phyloP scores from a whole-genome alignment of 1,140 invertebrate genomes.

The Bursaphelenchus mucronatus region DNA sequence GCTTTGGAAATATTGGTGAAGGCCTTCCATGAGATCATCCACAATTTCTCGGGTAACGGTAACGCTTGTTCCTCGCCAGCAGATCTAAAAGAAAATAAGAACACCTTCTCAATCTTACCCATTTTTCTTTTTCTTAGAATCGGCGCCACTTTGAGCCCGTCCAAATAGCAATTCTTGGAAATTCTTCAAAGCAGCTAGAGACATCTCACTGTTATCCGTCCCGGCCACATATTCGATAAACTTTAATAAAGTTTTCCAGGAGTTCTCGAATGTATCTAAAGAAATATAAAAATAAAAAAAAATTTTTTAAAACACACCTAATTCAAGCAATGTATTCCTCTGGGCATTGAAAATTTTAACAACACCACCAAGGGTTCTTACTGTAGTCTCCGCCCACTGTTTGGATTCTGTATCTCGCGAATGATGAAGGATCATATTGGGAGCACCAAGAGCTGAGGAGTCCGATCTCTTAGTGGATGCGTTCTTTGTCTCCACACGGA shows the following conservation, averaged over 20 bases:
- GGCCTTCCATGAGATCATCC: constrained; percentile 46
- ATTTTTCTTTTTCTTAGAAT: neutral
- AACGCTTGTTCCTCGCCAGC: constrained; percentile 24
- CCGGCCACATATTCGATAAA: constrained; percentile 63
- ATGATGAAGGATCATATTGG: constrained; percentile 92
- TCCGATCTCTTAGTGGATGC: constrained; percentile 79
- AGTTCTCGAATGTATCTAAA: constrained; percentile 43
- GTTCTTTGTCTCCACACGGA: constrained; percentile 78
- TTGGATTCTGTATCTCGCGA: constrained; percentile 97
- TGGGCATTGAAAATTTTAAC: constrained; percentile 60
- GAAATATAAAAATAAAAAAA: constrained; percentile 11
- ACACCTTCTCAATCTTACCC: neutral
- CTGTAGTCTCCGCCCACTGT: constrained; percentile 97
- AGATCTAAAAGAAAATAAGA: constrained; percentile 1
- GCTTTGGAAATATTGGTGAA: constrained; percentile 42
- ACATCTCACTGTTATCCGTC: constrained; percentile 64
- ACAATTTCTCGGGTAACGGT: constrained; percentile 39
- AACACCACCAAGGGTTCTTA: constrained; percentile 62
- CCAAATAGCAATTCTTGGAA: constrained; percentile 61
- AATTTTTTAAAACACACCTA: constrained; percentile 36
- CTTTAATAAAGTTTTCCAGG: constrained; percentile 42
- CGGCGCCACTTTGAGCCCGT: constrained; percentile 5
- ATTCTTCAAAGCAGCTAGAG: constrained; percentile 64
- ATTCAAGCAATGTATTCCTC: constrained; percentile 41
- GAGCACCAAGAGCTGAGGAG: constrained; percentile 74